Evolutionary conservation across 1,140 invertebrate species (phyloP).

Genomic region (Dendrolimus kikuchii): DNA sequence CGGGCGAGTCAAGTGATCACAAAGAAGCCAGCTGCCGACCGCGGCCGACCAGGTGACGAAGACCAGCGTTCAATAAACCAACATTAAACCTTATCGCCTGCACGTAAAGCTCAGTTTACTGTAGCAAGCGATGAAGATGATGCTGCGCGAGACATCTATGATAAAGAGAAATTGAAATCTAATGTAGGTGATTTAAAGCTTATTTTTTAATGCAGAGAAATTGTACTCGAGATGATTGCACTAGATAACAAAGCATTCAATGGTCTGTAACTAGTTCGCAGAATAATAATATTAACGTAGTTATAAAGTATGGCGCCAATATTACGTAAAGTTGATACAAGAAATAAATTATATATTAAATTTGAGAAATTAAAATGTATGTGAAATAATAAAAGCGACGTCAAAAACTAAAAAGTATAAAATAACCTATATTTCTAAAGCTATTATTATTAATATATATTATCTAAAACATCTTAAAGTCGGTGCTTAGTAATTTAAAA

Average conservation of each 20-base stretch:
- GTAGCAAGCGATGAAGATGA: slow-evolving; percentile 10
- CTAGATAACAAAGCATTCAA: slow-evolving; percentile 55
- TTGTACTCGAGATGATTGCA: slow-evolving; percentile 36
- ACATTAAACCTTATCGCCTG: slow-evolving; percentile 19
- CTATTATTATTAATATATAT: too few relatives aligned
- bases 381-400: too few relatives aligned
- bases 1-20: slow-evolving; percentile 66
- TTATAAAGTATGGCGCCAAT: too few relatives aligned
- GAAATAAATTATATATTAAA: too few relatives aligned
- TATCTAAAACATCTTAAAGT: too few relatives aligned
- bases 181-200: slow-evolving; percentile 26
- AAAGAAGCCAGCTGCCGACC: slow-evolving; percentile 49
- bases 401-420: too few relatives aligned
- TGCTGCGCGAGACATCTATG: slow-evolving; percentile 17
- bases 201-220: slow-evolving; percentile 22
- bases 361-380: too few relatives aligned
- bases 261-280: slow-evolving; percentile 56
- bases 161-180: slow-evolving; percentile 34
- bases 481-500: too few relatives aligned
- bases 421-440: too few relatives aligned
- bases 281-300: slow-evolving; percentile 35
- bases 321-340: too few relatives aligned
- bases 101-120: slow-evolving; percentile 1
- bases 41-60: slow-evolving; percentile 45
- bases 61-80: slow-evolving; percentile 9